Evolutionary conservation across 2,797 vertebrate species (phyloP).

Genomic region (Tachyglossus aculeatus): DNA sequence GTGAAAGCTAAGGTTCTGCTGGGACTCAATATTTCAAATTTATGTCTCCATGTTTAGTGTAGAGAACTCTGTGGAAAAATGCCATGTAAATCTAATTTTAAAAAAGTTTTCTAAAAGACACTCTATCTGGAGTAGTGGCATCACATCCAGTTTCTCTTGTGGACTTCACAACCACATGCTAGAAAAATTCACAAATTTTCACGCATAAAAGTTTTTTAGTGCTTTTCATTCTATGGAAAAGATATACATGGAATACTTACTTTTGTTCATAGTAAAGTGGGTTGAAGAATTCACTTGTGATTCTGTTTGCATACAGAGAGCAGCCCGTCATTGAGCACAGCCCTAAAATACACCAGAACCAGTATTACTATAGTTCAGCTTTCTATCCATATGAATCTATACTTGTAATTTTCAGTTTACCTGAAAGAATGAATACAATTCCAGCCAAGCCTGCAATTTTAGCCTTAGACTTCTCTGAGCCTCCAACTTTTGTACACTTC

Average conservation of each 20-base stretch:
- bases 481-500: slow-evolving; percentile 97
- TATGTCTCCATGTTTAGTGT: too few species aligned
- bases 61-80: not conserved
- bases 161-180: not conserved
- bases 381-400: too few species aligned
- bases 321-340: slow-evolving; percentile 89
- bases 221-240: not conserved
- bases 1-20: too few species aligned
- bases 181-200: not conserved
- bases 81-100: too few species aligned
- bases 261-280: slow-evolving; percentile 91
- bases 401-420: slow-evolving; percentile 74
- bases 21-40: too few species aligned
- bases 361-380: too few species aligned
- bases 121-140: not conserved
- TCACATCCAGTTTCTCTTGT: not conserved
- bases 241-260: slow-evolving; percentile 77
- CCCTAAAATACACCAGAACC: slow-evolving; percentile 77
- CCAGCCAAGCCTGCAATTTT: slow-evolving; percentile 88
- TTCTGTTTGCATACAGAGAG: slow-evolving; percentile 93
- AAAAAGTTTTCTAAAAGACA: not conserved
- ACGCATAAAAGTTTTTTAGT: not conserved
- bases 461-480: slow-evolving; percentile 88
- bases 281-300: slow-evolving; percentile 95
- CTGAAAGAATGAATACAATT: slow-evolving; percentile 87